Base-by-base conservation (phyloP, 2,113 vertebrate species). In the Hydropotes inermis region DNA sequence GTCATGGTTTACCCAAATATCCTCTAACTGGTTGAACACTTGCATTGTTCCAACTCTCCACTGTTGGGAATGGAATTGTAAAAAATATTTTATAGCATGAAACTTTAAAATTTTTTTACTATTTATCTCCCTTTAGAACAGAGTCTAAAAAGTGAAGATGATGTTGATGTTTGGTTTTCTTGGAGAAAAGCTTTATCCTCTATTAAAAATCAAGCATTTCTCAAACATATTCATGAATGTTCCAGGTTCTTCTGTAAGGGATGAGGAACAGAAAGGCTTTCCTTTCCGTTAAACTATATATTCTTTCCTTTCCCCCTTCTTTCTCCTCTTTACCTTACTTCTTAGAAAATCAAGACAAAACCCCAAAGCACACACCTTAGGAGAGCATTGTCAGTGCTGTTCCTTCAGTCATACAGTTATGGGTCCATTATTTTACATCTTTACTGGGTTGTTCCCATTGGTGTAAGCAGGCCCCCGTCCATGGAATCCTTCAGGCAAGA, bases 151-250 rank as follows among this genome's bases (percentile, higher is more conserved):
- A 52, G n/a, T 64, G 30, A 21, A 33, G 7, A 86, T 33, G 78
- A 86, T 27, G 78, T 57, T 78, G 21, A 57, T 50, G 13, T 85
- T 87, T 52, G 60, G 74, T 70, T 87, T 91, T 15, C n/a, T 19
- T 58, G 11, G 21, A 23, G 60, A 58, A 50, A 81, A 30, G 52
- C 7, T 91, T 91, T 76, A 76, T 28, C 45, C 30, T 92, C 25
- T 39, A n/a, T 61, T 92, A 88, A 85, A 95, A 89, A 85, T 58
- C 67, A 95, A 86, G 23, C 17, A 70, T 60, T 70, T 67, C 64
- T 25, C 47, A 89, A 23, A 89, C 57, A 86, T n/a, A 70, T 33
- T 89, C n/a, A 36, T 36, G 39, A 93, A 86, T 7, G 19, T 58
- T 52, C 84, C 79, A 11, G 19, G 25, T 33, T 79, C 36, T 60